These are phyloP conservation scores for Amphipoea oculea DNA, from an alignment of 2,888 invertebrate genomes.

Conservation along the genomic window DNA sequence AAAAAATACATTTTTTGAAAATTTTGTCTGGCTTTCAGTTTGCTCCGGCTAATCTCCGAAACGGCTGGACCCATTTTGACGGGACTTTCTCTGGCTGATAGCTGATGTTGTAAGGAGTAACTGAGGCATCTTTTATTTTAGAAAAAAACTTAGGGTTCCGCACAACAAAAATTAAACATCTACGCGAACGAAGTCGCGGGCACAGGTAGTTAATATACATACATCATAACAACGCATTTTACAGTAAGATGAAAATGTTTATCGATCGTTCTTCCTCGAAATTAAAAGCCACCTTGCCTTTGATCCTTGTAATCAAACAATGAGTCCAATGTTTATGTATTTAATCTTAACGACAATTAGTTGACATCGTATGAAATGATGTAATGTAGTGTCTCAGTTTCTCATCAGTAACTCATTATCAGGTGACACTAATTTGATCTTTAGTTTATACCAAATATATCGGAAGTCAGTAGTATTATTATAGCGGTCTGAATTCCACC, in stretches of 20 bases:
- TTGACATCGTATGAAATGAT: conserved; percentile 48
- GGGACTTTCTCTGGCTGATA: not conserved
- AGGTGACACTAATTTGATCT: conserved; percentile 33
- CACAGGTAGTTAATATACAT: not conserved
- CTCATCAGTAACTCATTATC: conserved; percentile 43
- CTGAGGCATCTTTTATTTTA: not conserved
- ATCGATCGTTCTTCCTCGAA: conserved; percentile 18
- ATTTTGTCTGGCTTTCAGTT: not conserved
- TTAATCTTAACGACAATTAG: conserved; percentile 45
- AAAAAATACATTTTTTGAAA: too few relatives aligned
- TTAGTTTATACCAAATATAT: conserved; percentile 17
- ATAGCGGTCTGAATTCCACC: conserved; percentile 16
- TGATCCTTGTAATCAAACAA: conserved; percentile 50
- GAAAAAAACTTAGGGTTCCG: not conserved
- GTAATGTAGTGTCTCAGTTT: conserved; percentile 59
- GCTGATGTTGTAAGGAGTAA: not conserved
- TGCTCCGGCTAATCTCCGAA: not conserved
- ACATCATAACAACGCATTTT: not conserved
- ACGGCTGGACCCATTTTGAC: not conserved
- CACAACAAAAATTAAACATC: not conserved
- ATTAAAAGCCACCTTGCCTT: conserved; percentile 20
- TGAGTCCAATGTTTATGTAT: conserved; percentile 44
- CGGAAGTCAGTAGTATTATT: conserved; percentile 27
- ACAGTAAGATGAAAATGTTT: conserved; percentile 16
- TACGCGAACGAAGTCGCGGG: too few relatives aligned